These are phyloP conservation scores for Corythornis cristatus DNA, from an alignment of 2,113 vertebrate species.

Conservation along the genomic window DNA sequence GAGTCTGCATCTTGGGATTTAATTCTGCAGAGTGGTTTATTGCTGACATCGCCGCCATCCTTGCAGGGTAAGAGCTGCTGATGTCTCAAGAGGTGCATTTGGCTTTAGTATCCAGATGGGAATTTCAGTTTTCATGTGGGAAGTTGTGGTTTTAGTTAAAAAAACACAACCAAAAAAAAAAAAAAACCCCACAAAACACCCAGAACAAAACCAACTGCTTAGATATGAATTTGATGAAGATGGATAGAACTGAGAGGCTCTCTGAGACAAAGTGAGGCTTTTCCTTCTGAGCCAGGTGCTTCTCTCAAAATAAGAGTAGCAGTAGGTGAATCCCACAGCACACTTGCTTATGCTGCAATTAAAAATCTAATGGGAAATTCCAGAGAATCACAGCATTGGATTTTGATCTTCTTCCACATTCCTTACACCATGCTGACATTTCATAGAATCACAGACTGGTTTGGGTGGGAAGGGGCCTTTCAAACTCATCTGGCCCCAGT, in stretches of 20 bases:
- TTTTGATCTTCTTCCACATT: background rate
- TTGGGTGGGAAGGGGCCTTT: no score
- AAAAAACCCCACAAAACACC: no score
- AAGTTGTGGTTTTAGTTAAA: background rate
- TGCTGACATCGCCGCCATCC: conserved; percentile 85
- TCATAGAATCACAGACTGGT: no score
- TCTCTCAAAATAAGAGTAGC: background rate
- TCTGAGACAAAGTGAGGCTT: background rate
- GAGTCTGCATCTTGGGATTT: conserved; percentile 92
- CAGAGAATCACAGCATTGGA: background rate
- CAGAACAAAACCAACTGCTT: background rate
- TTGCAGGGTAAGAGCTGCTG: conserved; percentile 85
- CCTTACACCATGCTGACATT: background rate
- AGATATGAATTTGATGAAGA: background rate
- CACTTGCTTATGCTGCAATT: background rate
- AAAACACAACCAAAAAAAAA: background rate
- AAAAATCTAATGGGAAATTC: background rate
- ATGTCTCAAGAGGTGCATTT: background rate
- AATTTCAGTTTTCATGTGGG: background rate
- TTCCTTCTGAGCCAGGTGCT: background rate
- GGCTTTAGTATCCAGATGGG: background rate
- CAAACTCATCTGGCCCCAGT: no score
- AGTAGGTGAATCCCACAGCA: background rate
- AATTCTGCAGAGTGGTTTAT: conserved; percentile 92
- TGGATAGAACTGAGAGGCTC: background rate